Evolutionary conservation across 2,113 vertebrate genomes (phyloP).

Genomic region (Pionites leucogaster): DNA sequence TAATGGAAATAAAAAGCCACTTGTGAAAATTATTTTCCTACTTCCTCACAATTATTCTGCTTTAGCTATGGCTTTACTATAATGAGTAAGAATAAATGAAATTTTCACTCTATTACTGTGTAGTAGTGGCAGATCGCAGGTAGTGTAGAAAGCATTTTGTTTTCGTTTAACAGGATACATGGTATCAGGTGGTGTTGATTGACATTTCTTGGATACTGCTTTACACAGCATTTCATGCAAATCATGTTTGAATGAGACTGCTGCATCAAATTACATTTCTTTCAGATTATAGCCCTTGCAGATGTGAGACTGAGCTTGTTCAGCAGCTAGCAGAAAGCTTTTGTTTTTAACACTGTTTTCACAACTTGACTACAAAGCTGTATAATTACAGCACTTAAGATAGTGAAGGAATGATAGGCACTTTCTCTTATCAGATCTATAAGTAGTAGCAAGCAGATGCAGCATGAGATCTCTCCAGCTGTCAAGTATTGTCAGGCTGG

Average conservation of each 20-base stretch:
- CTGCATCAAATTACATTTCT: slow-evolving; percentile 82
- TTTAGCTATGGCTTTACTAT: slow-evolving; percentile 43
- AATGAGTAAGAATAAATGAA: slow-evolving; percentile 51
- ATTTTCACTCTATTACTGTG: slow-evolving; percentile 12
- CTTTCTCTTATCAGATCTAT: slow-evolving; percentile 71
- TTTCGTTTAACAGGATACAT: slow-evolving; percentile 55
- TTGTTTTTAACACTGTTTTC: slow-evolving; percentile 62
- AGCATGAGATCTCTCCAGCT: slow-evolving; percentile 75
- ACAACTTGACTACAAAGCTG: slow-evolving; percentile 60
- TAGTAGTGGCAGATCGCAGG: neutral
- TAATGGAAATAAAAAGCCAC: slow-evolving; percentile 14
- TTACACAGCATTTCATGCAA: slow-evolving; percentile 88
- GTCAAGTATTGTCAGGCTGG: slow-evolving; percentile 80
- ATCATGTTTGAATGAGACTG: slow-evolving; percentile 79
- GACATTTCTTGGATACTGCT: slow-evolving; percentile 78
- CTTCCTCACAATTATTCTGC: slow-evolving; percentile 33
- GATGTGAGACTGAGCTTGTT: slow-evolving; percentile 69
- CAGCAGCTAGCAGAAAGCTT: slow-evolving; percentile 31
- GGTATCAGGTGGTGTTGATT: slow-evolving; percentile 86
- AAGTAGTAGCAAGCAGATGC: slow-evolving; percentile 64
- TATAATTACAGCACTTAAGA: slow-evolving; percentile 67
- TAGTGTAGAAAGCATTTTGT: slow-evolving; percentile 25
- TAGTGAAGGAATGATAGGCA: slow-evolving; percentile 49
- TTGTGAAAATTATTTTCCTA: neutral
- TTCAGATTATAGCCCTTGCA: slow-evolving; percentile 69